A percentile compares a stretch with the other conserved stretches of the same genome.
Evolutionary conservation across 2,797 vertebrate genomes (phyloP).

Genomic region (Avahi laniger): DNA sequence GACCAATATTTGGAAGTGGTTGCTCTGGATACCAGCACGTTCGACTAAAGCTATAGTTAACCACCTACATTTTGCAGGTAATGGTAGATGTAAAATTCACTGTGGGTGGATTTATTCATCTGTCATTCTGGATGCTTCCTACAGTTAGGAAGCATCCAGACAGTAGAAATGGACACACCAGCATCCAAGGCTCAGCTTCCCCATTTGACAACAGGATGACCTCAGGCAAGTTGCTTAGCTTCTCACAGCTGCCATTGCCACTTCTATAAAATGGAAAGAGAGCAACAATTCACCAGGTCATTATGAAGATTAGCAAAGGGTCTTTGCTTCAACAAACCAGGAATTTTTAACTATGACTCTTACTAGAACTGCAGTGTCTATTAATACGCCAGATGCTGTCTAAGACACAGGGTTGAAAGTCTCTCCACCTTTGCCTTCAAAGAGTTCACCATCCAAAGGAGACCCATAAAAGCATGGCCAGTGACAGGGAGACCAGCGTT

Average conservation of each 20-base stretch:
- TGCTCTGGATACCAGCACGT: neutral
- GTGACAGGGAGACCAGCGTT: neutral
- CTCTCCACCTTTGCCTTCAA: neutral
- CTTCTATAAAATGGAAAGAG: neutral
- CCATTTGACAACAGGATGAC: neutral
- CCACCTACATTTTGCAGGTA: neutral
- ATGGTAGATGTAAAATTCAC: neutral
- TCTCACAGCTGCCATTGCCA: neutral
- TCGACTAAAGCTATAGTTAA: neutral
- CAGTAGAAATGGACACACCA: neutral
- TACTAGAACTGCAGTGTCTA: neutral
- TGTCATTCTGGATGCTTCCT: conserved; percentile 7
- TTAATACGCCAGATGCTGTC: neutral
- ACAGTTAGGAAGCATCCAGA: neutral
- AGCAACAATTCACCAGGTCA: neutral
- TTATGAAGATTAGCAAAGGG: neutral
- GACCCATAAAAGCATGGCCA: neutral
- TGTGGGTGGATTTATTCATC: neutral
- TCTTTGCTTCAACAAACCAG: neutral
- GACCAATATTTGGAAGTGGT: neutral
- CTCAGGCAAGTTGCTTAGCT: neutral
- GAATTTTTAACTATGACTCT: neutral
- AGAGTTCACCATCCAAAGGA: neutral
- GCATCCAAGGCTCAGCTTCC: neutral
- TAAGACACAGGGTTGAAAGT: neutral